Evolutionary conservation across 2,797 vertebrate genomes (phyloP), one percentile per base, ranked within the genome.

Genomic region (Telmatherina bonti): DNA sequence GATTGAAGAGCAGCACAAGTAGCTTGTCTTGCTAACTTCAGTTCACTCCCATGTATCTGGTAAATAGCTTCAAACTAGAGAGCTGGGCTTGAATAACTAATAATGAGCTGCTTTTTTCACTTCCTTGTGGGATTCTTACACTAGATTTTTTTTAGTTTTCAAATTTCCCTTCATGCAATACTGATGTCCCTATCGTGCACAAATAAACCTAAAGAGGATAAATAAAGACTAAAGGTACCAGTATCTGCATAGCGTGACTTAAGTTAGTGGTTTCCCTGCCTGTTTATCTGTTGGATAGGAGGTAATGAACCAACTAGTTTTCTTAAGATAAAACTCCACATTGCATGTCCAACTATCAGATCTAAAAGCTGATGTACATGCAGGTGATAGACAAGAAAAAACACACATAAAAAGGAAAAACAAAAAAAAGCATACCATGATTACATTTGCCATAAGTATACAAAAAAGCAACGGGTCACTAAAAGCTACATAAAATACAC

Each of bases 281-380:
- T 4, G 36, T 53, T 65, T 0, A 8, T n/a, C 26, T 47, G 45
- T 20, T n/a, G 29, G 22, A 24, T 11, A 49, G 45, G n/a, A 2
- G 7, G 43, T 51, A 20, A 52, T 64, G 24, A 27, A 64, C 33
- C 53, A 38, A 38, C 31, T 31, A n/a, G 7, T 56, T 56, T 56
- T n/a, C 18, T 56, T 30, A 16, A 16, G 36, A 52, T 13, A 69
- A 54, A 27, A 51, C 16, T 0, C 22, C n/a, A 35, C 0, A 55
- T 22, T 30, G 26, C 35, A 65, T 0, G n/a, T 54, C 29, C 8
- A 18, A 62, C 18, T 61, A 29, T 33, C 35, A 4, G 26, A 41
- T 60, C 2, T 36, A 3, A 22, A 16, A 20, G 38, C 0, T 0
- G 4, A 26, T 56, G 20, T 12, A 24, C n/a, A 12, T 22, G 29